Base-by-base conservation (phyloP, 1,140 invertebrate genomes). In the Cotesia glomerata region DNA sequence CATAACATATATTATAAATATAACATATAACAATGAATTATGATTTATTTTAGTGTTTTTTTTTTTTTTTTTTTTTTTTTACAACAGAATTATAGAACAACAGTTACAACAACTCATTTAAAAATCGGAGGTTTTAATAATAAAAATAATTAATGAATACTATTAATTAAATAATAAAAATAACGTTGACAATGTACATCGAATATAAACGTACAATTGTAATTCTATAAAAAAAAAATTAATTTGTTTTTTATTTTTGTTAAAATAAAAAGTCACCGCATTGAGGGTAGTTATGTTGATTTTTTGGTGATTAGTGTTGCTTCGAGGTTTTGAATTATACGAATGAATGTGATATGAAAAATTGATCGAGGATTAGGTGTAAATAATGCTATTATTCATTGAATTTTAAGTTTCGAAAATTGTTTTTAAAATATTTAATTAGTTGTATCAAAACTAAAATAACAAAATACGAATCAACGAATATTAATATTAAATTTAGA, bases 161-260 rank as follows among this genome's bases (percentile, higher is more conserved):
- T 49, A 65, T 49, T 18, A 51, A 49, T 49, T 49, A 49, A 49
- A 65, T 51, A 65, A 51, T 65, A 49, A 65, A 49, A n/a, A 32
- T 11, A 63, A 36, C 61, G 61, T 63, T 11, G 35, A 63, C 39
- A 65, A 26, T 65, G 63, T 65, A 63, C 63, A 65, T 65, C 63
- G 39, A 65, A 65, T 65, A 65, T 65, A 65, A 64, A 51, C n/a
- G 39, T 65, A 51, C 36, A 65, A 65, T 63, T 63, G 11, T 63
- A 32, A 63, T 65, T 5, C 2, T 16, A 11, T 65, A 2, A 65
- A 16, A 39, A 5, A n/a, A 64, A 45, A 7, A 45, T 8, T 13
- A 26, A 18, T 51, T 14, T 11, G 11, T 51, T 54, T 18, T 39
- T 8, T 8, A 39, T 8, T 39, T 8, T 8, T 39, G 32, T 52